Evolutionary conservation across 2,888 invertebrate genomes (phyloP), one percentile per base, ranked within the genome.

Genomic region (Ceriagrion tenellum): DNA sequence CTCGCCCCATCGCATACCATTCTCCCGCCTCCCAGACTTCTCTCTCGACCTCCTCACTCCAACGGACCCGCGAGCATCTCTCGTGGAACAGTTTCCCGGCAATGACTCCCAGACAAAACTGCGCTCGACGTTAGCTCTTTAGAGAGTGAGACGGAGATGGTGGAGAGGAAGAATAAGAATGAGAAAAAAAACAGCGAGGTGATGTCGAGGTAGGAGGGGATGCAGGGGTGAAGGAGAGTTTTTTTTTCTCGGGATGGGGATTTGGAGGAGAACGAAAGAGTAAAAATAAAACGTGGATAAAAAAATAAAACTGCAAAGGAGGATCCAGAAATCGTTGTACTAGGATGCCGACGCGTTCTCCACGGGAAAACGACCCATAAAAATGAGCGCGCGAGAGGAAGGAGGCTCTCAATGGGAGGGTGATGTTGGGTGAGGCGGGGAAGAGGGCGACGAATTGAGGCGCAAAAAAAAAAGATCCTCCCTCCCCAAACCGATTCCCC

Each of bases 51-150:
- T 35, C 35, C 30, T 3, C 35, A 69, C 26, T 26, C n/a, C n/a
- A n/a, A 20, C 10, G 69, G 13, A 69, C n/a, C 69, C 20, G n/a
- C 69, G n/a, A 69, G 81, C 35, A 35, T 30, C 81, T 30, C 81
- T 23, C 81, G 16, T 35, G 30, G 81, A 81, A 69, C 69, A 81
- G 81, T 93, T 91, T 91, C 40, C 63, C 91, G 59, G n/a, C 93
- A n/a, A 47, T 47, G 93, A 93, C 69, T 93, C 93, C 69, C 93
- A 93, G 93, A 93, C 93, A 69, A 93, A 93, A 93, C 93, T 93
- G 93, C 69, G 47, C 40, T 26, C 23, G 69, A 74, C 93, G 93
- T 63, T 91, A 81, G 30, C 81, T 81, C 81, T 81, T 81, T 81
- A 81, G 81, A 69, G 26, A 81, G 35, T 6, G 20, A 59, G 59